phyloP scores from a whole-genome alignment of 2,113 vertebrate genomes.

The Cygnus buccinator region DNA sequence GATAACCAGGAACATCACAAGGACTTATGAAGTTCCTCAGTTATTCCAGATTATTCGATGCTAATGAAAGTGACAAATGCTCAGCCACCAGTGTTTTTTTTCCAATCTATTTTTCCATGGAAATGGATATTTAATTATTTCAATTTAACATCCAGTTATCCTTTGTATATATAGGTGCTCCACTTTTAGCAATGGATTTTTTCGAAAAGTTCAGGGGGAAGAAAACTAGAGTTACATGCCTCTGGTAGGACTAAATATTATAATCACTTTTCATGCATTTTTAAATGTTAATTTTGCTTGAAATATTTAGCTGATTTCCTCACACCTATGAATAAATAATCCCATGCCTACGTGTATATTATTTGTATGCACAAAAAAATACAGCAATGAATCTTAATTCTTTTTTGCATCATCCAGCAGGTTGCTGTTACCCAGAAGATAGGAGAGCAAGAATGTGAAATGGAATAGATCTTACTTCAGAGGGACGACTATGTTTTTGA shows the following conservation, averaged over 20 bases:
- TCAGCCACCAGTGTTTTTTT: background rate
- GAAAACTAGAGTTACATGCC: conserved; percentile 9
- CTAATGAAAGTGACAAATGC: background rate
- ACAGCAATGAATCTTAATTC: conserved; percentile 58
- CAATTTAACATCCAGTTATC: background rate
- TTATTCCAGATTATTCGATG: background rate
- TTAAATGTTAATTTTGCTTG: conserved; percentile 75
- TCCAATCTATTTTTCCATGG: background rate
- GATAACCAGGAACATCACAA: background rate
- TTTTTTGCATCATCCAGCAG: conserved; percentile 8
- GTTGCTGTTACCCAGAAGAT: background rate
- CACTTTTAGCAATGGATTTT: background rate
- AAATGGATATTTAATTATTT: background rate
- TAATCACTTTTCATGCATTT: conserved; percentile 75
- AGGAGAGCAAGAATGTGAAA: background rate
- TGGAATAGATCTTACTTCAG: background rate
- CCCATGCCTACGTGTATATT: background rate
- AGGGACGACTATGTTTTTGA: background rate
- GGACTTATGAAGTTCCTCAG: background rate
- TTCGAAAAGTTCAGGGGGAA: background rate
- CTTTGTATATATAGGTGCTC: background rate
- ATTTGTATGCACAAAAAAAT: conserved; percentile 44
- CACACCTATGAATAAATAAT: conserved; percentile 75
- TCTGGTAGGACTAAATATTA: conserved; percentile 64
- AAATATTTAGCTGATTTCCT: conserved; percentile 72